A percentile compares a stretch with the other conserved stretches of the same genome.
phyloP scores from a whole-genome alignment of 2,113 vertebrate genomes.

The Pygoscelis adeliae region DNA sequence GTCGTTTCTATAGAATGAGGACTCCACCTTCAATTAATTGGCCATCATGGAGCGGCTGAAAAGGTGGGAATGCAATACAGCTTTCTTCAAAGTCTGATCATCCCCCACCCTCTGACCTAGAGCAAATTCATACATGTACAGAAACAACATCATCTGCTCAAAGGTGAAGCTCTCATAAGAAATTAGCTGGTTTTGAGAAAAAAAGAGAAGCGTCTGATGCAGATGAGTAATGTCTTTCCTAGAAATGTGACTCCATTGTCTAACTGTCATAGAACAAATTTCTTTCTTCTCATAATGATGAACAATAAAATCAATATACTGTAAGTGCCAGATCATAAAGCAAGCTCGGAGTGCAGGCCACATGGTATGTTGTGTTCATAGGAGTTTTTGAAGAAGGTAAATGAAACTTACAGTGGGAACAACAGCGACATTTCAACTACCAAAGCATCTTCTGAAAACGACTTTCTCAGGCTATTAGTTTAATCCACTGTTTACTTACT shows the following conservation, averaged over 20 bases:
- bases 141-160: not conserved
- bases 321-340: not conserved
- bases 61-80: not conserved
- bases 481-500: not conserved
- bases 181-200: not conserved
- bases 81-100: not conserved
- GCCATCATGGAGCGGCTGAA: not conserved
- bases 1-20: not conserved
- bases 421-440: not conserved
- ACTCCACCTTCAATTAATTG: not conserved
- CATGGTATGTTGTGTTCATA: not conserved
- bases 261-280: not conserved
- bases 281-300: not conserved
- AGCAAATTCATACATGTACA: not conserved
- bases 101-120: not conserved
- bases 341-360: not conserved
- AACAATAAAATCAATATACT: not conserved
- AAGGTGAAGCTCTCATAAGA: not conserved
- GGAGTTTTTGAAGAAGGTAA: not conserved
- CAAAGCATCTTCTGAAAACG: not conserved
- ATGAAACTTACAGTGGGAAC: not conserved
- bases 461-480: not conserved
- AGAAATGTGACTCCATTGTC: not conserved
- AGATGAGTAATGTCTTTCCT: not conserved
- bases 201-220: not conserved